Conservation (phyloP, 2,113 vertebrate species). For the Callithrix jacchus region DNA sequence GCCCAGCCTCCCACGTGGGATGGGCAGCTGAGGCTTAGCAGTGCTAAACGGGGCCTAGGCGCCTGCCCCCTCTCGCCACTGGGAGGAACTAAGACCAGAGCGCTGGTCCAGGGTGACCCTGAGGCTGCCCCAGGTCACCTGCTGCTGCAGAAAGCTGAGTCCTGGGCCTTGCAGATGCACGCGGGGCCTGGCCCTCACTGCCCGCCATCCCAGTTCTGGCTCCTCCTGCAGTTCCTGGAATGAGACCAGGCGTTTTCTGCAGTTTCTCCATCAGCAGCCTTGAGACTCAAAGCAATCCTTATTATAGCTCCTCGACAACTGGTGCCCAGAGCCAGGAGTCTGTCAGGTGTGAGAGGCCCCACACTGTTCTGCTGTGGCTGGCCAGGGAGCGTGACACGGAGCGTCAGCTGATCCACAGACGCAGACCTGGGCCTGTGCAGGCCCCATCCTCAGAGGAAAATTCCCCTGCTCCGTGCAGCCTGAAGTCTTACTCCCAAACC, state of each 20-base stretch:
- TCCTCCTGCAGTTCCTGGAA: background rate
- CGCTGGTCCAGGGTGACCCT: accelerated
- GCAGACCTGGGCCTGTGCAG: background rate
- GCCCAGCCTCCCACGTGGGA: no score
- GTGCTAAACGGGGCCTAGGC: accelerated
- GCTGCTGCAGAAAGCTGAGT: background rate
- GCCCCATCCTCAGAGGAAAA: background rate
- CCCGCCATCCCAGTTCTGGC: background rate
- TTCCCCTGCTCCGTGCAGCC: background rate
- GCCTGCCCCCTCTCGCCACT: accelerated
- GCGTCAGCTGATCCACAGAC: accelerated
- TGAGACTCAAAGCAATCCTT: background rate
- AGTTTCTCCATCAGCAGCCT: background rate
- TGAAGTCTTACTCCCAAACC: background rate
- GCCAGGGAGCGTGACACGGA: accelerated
- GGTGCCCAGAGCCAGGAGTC: background rate
- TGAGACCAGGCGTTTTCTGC: background rate
- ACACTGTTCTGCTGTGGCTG: accelerated
- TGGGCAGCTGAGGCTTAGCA: background rate
- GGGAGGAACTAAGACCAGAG: background rate
- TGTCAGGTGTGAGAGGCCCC: background rate
- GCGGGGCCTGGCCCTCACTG: background rate
- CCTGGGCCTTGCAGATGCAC: background rate
- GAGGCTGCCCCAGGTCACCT: background rate
- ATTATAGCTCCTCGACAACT: background rate